Evolutionary conservation across 2,888 invertebrate genomes (phyloP).

Genomic region (Coremacera marginata): DNA sequence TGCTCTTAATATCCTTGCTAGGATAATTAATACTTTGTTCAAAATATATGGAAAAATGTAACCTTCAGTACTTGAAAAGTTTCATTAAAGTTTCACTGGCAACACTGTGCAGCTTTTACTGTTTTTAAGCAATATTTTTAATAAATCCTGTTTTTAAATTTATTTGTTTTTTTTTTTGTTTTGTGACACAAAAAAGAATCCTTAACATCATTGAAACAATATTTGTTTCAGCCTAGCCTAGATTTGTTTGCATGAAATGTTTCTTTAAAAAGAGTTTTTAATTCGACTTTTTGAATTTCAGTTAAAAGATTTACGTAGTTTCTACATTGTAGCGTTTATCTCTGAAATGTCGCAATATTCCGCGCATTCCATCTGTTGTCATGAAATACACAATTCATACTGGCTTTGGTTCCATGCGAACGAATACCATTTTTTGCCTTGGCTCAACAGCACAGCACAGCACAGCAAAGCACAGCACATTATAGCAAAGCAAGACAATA

Average conservation of each 20-base stretch:
- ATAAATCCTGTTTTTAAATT: no score
- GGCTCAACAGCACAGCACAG: conserved; percentile 1
- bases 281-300: not conserved
- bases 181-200: no score
- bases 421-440: conserved; percentile 18
- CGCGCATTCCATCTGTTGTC: conserved; percentile 54
- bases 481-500: conserved; percentile 2
- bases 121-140: no score
- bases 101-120: no score
- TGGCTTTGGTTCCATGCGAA: conserved; percentile 38
- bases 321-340: not conserved
- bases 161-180: no score
- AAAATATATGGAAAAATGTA: not conserved
- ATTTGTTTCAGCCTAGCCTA: not conserved
- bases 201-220: no score
- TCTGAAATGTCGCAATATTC: conserved; percentile 40
- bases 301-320: conserved; percentile 26
- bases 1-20: not conserved
- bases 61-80: not conserved
- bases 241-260: not conserved
- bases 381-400: conserved; percentile 59
- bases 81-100: no score
- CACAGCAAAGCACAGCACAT: conserved; percentile 13
- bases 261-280: not conserved
- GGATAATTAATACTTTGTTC: not conserved